These are phyloP conservation scores for Steinernema feltiae DNA, from an alignment of 1,140 invertebrate species.

Conservation along the genomic window DNA sequence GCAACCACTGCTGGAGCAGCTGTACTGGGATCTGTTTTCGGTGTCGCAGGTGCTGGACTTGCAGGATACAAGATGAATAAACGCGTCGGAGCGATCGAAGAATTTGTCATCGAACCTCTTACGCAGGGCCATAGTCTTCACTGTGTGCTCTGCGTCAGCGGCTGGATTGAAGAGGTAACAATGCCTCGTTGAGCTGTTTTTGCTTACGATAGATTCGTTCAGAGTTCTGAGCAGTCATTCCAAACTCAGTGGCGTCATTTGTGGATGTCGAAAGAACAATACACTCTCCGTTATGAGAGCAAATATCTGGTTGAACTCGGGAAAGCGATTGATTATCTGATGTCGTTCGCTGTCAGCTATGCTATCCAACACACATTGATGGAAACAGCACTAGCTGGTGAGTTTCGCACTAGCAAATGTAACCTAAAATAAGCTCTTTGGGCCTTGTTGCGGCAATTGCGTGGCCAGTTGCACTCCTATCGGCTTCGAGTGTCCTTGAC, in stretches of 20 bases:
- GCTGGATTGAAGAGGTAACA: conserved; percentile 52
- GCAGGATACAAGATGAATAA: conserved; percentile 61
- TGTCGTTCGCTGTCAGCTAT: conserved; percentile 66
- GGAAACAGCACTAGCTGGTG: conserved; percentile 68
- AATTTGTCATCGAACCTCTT: conserved; percentile 61
- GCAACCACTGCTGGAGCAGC: conserved; percentile 59
- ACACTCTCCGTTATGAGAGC: conserved; percentile 68
- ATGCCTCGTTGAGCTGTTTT: background rate
- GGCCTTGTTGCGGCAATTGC: conserved; percentile 68
- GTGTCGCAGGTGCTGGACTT: conserved; percentile 61
- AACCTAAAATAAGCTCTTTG: too few relatives aligned
- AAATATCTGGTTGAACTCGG: conserved; percentile 63
- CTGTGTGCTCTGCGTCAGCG: conserved; percentile 47
- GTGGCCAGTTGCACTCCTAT: conserved; percentile 68
- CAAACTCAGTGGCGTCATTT: conserved; percentile 63
- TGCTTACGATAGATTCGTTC: conserved; percentile 14
- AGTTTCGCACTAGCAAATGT: too few relatives aligned
- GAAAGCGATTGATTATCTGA: conserved; percentile 66
- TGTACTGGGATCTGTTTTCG: conserved; percentile 61
- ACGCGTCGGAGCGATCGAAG: conserved; percentile 61
- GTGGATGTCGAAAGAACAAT: conserved; percentile 67
- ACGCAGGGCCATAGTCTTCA: conserved; percentile 45
- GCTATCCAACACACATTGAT: conserved; percentile 71
- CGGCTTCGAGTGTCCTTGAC: conserved; percentile 67
- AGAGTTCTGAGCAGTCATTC: conserved; percentile 45